Evolutionary conservation across 1,140 invertebrate genomes (phyloP), one percentile per base, ranked within the genome.

Genomic region (Tetraneura akinire): DNA sequence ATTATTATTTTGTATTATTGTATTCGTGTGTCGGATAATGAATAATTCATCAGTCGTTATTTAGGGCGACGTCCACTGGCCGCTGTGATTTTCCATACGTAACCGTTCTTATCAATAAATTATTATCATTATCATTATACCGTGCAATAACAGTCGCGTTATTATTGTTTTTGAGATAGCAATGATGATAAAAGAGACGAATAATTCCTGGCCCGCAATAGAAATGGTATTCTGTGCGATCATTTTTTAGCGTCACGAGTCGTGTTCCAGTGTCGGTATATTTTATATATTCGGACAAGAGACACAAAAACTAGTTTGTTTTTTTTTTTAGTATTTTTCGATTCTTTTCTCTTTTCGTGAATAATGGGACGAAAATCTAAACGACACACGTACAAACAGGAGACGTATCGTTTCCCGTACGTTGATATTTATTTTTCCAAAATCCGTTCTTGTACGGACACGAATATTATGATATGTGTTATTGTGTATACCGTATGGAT

Each of bases 1-100:
- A 62, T 62, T 32, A 21, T 64, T 32, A 37, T 64, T 64, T n/a
- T n/a, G n/a, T n/a, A 11, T 45, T 21, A 37, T 37, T 37, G 8
- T 37, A 4, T 37, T 37, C 32, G 3, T 18, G 64, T 68, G 64
- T 68, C 32, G 37, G 37, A 8, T 51, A 73, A 74, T 74, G 71
- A 74, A 74, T 74, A 55, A 74, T 74, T 74, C 71, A 74, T 74
- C 5, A 51, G 51, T 8, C 51, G n/a, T 74, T 57, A 74, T 74
- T 74, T 8, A 55, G 70, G 51, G 71, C 32, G 51, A 51, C 18
- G 18, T 37, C 32, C 26, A 18, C 23, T 18, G 26, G 49, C 21
- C 23, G 23, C 53, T 10, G 21, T 60, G 14, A 16, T 26, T 23
- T 4, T 37, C 32, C 32, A 37, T 37, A 8, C 32, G 32, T 4